phyloP scores from a whole-genome alignment of 2,113 vertebrate genomes.

The Plecturocebus donacophilus region DNA sequence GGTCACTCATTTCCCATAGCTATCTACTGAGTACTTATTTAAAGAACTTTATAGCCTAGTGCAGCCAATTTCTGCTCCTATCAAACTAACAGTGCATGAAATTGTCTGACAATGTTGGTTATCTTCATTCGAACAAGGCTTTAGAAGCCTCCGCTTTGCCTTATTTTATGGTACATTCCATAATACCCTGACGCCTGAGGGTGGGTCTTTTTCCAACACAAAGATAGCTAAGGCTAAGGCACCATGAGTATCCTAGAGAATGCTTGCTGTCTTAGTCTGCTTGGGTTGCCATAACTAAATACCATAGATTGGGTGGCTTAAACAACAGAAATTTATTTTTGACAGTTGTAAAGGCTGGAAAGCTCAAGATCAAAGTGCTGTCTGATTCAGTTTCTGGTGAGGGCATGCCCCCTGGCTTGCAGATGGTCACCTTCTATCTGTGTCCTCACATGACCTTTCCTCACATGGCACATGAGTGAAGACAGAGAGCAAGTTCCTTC shows the following conservation, averaged over 20 bases:
- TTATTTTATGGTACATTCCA: neutral
- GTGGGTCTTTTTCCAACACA: neutral
- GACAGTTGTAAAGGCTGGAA: neutral
- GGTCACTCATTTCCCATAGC: neutral
- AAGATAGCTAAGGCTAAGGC: neutral
- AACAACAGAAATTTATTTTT: neutral
- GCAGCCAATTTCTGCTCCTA: neutral
- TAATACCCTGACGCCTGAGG: neutral
- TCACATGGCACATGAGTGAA: neutral
- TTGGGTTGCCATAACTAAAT: neutral
- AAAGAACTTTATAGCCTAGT: neutral
- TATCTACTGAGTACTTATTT: neutral
- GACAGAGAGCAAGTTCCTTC: neutral
- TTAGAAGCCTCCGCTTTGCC: neutral
- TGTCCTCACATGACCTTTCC: neutral
- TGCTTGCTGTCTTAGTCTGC: neutral
- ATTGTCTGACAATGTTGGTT: neutral
- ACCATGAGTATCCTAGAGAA: neutral
- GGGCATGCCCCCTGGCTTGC: neutral
- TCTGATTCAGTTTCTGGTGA: neutral
- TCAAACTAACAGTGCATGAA: neutral
- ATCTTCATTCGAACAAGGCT: neutral
- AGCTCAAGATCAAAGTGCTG: neutral
- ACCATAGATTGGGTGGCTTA: neutral
- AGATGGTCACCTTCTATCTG: neutral